These are phyloP conservation scores for Drosophila setosimentum DNA, from an alignment of 2,888 invertebrate species.

Conservation along the genomic window DNA sequence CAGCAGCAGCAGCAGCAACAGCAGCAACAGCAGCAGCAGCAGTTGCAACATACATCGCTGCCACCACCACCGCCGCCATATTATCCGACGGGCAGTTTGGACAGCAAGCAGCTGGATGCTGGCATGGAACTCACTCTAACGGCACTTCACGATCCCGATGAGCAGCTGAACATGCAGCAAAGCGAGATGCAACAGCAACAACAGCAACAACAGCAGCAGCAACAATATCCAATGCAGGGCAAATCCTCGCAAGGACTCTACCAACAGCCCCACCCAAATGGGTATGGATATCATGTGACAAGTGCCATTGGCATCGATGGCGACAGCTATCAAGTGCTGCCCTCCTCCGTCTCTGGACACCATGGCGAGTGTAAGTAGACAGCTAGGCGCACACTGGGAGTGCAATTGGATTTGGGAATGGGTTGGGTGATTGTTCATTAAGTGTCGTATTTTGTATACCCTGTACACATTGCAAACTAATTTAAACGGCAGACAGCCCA, in stretches of 20 bases:
- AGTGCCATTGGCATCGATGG: slow-evolving; percentile 82
- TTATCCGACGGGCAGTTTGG: slow-evolving; percentile 77
- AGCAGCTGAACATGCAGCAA: slow-evolving; percentile 75
- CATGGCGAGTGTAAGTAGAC: slow-evolving; percentile 82
- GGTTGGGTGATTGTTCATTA: slow-evolving; percentile 58
- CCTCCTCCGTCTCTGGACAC: slow-evolving; percentile 67
- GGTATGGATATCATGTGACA: slow-evolving; percentile 84
- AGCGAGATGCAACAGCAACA: slow-evolving; percentile 59
- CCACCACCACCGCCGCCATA: slow-evolving; percentile 79
- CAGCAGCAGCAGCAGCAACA: slow-evolving; percentile 22
- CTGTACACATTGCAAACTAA: not conserved
- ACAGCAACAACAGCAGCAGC: slow-evolving; percentile 62
- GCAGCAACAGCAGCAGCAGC: slow-evolving; percentile 1
- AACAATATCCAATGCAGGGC: slow-evolving; percentile 43
- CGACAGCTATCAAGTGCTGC: slow-evolving; percentile 84
- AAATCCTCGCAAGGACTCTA: slow-evolving; percentile 62
- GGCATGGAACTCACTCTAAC: slow-evolving; percentile 81
- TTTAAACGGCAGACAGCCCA: too few species aligned
- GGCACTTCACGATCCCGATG: slow-evolving; percentile 78
- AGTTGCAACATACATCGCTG: slow-evolving; percentile 29
- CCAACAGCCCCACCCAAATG: slow-evolving; percentile 67
- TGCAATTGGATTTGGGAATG: not conserved
- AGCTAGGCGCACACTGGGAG: slow-evolving; percentile 2
- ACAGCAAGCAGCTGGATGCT: slow-evolving; percentile 79
- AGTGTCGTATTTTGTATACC: slow-evolving; percentile 42